Evolutionary conservation across 1,140 invertebrate species (phyloP).

Genomic region (Diuraphis noxia): DNA sequence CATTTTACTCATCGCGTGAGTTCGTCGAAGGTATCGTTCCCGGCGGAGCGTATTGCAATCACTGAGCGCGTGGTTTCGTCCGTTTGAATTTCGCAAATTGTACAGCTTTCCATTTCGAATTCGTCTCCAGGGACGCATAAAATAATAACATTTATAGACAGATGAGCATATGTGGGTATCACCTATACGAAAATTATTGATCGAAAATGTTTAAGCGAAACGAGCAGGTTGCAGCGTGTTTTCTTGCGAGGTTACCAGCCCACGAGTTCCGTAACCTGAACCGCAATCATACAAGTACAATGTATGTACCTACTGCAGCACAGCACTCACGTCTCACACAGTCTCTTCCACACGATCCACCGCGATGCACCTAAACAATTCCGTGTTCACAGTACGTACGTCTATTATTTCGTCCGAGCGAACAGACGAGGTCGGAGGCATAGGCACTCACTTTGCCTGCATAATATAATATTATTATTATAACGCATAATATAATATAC

Average conservation of each 20-base stretch:
- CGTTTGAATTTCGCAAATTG: background rate
- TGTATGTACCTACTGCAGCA: background rate
- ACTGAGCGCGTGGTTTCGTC: background rate
- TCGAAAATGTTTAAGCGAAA: background rate
- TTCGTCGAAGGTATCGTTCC: background rate
- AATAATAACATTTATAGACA: background rate
- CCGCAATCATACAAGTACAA: too few relatives aligned
- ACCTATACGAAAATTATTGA: background rate
- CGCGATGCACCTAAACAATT: background rate
- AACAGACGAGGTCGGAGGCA: background rate
- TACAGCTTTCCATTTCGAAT: background rate
- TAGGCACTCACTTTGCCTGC: background rate
- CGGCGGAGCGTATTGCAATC: background rate
- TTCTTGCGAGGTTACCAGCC: background rate
- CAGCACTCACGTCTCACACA: background rate
- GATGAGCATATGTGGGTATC: background rate
- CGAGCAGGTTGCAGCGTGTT: background rate
- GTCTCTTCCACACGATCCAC: background rate
- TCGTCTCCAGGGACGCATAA: background rate
- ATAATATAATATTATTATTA: background rate
- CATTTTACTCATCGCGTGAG: background rate
- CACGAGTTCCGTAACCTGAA: background rate
- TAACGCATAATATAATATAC: background rate
- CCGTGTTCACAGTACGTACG: background rate
- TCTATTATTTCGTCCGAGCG: background rate